Base-by-base conservation (phyloP, 1,140 invertebrate genomes). In the Holotrichia oblita region DNA sequence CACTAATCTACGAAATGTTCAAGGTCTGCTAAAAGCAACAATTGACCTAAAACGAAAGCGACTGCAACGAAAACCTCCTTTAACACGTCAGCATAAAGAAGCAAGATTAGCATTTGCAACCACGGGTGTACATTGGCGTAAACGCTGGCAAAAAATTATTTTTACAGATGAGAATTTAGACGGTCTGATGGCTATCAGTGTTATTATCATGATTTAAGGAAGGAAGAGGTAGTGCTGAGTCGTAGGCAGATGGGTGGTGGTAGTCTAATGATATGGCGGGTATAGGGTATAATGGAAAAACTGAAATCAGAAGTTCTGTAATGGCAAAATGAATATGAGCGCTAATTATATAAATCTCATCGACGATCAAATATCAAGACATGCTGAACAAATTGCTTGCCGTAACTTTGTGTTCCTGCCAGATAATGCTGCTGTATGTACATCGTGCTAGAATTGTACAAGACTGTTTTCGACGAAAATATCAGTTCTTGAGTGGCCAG, bases 151-250 rank as follows among this genome's bases (percentile, higher is more conserved):
- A 20, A 80, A 20, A 59, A 83, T 87, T 41, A 78, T 86, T 40
- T 86, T 86, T 77, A 85, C 84, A n/a, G 86, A 87, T 61, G 86
- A 87, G 77, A 87, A 86, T 81, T 79, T 87, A 79, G 85, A 87
- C 22, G 87, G 86, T 10, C 86, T 85, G 6, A 85, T 87, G 86
- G 85, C 4, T 87, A 86, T 81, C 83, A 85, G 59, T 85, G 85
- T 55, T 87, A 87, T 77, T 87, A 83, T 74, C 86, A 87, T 80
- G 86, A 87, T 82, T 81, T 87, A 78, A 82, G 86, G 77, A 87
- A 87, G 73, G 85, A 87, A 72, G 72, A 79, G 72, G 41, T 42
- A 48, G 41, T 73, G 42, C n/a, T 76, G 40, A 55, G 74, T 73
- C 79, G 42, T 17, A 41, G 40, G 20, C 79, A 77, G 17, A 73